phyloP scores from a whole-genome alignment of 2,797 vertebrate genomes.

The Dryobates pubescens region DNA sequence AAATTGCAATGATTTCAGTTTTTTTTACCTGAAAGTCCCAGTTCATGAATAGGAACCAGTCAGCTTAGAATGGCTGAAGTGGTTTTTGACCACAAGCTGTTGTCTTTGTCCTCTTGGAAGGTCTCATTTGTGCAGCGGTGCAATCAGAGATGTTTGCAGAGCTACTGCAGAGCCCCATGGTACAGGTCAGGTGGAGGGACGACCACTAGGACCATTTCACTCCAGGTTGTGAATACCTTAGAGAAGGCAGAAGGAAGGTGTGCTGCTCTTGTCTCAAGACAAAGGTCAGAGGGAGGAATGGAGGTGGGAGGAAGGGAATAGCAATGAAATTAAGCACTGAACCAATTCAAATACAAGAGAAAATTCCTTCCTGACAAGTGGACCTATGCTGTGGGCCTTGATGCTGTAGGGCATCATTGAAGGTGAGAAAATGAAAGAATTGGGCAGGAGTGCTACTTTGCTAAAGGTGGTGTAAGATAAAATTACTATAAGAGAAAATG shows the following conservation, averaged over 20 bases:
- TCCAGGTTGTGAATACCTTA: not conserved
- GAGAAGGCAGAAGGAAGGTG: not conserved
- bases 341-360: not conserved
- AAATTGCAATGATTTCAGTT: constrained; percentile 3
- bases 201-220: not conserved
- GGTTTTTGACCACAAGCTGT: not conserved
- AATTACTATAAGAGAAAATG: not conserved
- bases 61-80: not conserved
- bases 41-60: not conserved
- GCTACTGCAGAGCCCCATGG: not conserved
- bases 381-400: not conserved
- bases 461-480: not conserved
- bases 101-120: not conserved
- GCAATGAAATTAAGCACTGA: not conserved
- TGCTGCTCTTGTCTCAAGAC: not conserved
- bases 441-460: not conserved
- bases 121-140: not conserved
- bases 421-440: not conserved
- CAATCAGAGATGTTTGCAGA: not conserved
- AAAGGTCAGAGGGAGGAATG: not conserved
- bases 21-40: constrained; percentile 41
- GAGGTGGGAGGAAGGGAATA: not conserved
- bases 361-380: not conserved
- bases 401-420: not conserved
- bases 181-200: not conserved